Conservation (phyloP, 2,797 vertebrate genomes). For the Pipistrellus pygmaeus region DNA sequence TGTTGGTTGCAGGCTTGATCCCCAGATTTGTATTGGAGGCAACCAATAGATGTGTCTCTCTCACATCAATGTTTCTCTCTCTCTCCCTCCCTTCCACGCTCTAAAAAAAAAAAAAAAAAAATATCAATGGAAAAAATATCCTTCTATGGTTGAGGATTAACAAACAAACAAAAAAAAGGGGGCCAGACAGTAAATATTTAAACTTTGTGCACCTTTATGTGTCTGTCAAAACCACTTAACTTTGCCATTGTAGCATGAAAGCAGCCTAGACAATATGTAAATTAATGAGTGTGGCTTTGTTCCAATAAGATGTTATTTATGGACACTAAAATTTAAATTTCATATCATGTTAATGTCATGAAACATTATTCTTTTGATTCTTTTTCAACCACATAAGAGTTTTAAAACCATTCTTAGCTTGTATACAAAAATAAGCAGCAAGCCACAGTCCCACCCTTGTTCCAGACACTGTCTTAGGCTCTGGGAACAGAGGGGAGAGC, state of each 20-base stretch:
- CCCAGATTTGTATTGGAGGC: too few relatives aligned
- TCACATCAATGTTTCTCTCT: too few relatives aligned
- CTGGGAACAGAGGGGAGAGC: neutral
- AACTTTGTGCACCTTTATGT: neutral
- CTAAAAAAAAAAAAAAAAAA: too few relatives aligned
- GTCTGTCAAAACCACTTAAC: conserved; percentile 36
- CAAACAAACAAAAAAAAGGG: too few relatives aligned
- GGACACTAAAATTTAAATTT: conserved; percentile 67
- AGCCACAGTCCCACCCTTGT: neutral
- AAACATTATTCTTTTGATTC: conserved; percentile 56
- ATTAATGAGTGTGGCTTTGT: conserved; percentile 46
- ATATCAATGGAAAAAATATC: too few relatives aligned
- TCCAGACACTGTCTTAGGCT: neutral
- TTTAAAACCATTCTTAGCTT: conserved; percentile 22
- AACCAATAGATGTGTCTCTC: too few relatives aligned
- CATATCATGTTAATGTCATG: conserved; percentile 57
- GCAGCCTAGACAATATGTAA: conserved; percentile 52
- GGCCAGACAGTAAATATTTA: neutral
- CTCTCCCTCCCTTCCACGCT: too few relatives aligned
- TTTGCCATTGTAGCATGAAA: neutral
- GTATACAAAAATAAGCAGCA: conserved; percentile 28
- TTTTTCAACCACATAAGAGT: conserved; percentile 59
- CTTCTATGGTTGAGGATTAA: too few relatives aligned
- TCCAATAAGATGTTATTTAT: conserved; percentile 57
- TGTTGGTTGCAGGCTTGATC: too few relatives aligned